Base-by-base conservation (phyloP, 2,797 vertebrate genomes). In the Lutjanus argentimaculatus region DNA sequence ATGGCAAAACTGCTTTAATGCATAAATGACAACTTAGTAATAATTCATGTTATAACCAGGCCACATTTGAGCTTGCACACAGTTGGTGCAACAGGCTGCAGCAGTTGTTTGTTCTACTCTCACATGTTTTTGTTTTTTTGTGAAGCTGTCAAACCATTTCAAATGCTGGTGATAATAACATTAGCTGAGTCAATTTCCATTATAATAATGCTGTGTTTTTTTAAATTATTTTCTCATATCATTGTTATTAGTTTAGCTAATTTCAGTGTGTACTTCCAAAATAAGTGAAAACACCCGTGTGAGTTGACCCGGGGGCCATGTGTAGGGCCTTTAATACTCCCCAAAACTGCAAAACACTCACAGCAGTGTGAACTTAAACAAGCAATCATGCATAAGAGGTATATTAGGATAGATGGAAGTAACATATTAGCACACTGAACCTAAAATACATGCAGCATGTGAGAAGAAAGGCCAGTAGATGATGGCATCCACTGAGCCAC, bases 401-500 rank as follows among this genome's bases (percentile, higher is more conserved):
- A 13, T 52, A 21, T 43, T n/a, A 21, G 16, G 15, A 9, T 36
- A 22, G 70, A 49, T 49, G 16, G 3, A 36, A 11, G 14, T 40
- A 48, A 21, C 25, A 53, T 2, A 55, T 43, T 4, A 21, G 8
- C 2, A 21, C 12, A 46, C 21, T n/a, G 7, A 51, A 61, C 19
- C 40, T 36, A 17, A 22, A 45, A 30, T 53, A 25, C 14, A 40
- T 83, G 21, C 15, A 21, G 9, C 21, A 52, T 48, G 53, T 7
- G 15, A 36, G 36, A 49, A 48, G 21, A 21, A 56, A 45, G 42
- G 51, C 21, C 17, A 19, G 19, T 19, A 49, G 42, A 52, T 48
- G 56, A 70, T 22, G 53, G 19, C 15, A 21, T 65, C 21, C 43
- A 66, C 51, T 55, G n/a, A 70, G 48, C 61, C 11, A 51, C 12